Conservation (phyloP, 2,797 vertebrate species). For the Microcaecilia unicolor region DNA sequence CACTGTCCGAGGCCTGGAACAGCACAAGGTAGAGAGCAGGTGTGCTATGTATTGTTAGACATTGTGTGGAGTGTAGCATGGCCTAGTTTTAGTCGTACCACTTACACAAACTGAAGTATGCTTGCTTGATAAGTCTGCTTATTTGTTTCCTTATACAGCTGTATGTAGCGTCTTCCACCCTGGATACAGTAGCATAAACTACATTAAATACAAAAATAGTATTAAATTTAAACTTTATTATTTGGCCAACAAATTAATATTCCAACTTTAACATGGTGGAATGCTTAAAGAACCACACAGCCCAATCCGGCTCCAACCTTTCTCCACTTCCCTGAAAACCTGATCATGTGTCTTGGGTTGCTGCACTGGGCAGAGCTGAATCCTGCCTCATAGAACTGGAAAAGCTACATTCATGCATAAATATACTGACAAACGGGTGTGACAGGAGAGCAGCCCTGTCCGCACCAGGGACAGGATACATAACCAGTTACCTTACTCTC, state of each 20-base stretch:
- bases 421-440: conserved; percentile 9
- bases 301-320: conserved; percentile 27
- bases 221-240: conserved; percentile 81
- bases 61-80: no score
- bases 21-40: no score
- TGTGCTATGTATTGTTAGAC: no score
- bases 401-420: conserved; percentile 3
- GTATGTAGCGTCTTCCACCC: no score
- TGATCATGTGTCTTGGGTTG: conserved; percentile 21
- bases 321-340: conserved; percentile 12
- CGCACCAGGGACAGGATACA: conserved; percentile 3
- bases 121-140: no score
- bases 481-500: not conserved
- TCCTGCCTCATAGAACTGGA: conserved; percentile 12
- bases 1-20: no score
- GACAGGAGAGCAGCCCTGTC: conserved; percentile 1
- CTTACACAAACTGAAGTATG: no score
- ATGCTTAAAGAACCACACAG: conserved; percentile 53
- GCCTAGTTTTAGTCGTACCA: no score
- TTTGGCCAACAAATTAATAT: conserved; percentile 85
- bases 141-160: no score
- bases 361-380: conserved; percentile 10
- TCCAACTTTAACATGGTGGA: conserved; percentile 71
- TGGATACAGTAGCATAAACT: no score
- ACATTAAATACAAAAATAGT: no score